These are phyloP conservation scores for Clamator glandarius DNA, from an alignment of 2,797 vertebrate species.

Conservation along the genomic window DNA sequence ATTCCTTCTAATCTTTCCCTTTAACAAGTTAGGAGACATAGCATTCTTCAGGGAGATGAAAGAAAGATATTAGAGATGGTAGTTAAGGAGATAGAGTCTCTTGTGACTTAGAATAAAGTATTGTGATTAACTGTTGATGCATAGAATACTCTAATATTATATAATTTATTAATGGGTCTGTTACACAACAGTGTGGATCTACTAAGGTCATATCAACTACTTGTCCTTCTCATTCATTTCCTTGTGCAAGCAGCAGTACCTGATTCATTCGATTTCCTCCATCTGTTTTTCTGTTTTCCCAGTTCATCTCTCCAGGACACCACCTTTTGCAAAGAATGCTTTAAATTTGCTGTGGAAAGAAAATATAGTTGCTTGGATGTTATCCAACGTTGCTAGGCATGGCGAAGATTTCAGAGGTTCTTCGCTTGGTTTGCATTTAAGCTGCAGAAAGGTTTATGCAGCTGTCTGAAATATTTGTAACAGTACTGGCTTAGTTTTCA, in stretches of 20 bases:
- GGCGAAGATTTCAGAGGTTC: neutral
- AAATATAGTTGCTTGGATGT: conserved; percentile 45
- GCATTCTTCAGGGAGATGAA: neutral
- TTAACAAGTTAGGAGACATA: neutral
- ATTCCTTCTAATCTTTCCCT: neutral
- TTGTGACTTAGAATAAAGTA: neutral
- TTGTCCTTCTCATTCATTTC: conserved; percentile 50
- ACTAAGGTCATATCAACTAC: conserved; percentile 2
- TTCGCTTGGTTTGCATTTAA: neutral
- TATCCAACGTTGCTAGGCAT: neutral
- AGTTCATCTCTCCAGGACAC: conserved; percentile 59
- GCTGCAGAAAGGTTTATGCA: neutral
- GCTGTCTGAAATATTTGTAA: conserved; percentile 23
- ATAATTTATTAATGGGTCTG: neutral
- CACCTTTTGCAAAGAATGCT: conserved; percentile 64
- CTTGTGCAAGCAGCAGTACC: conserved; percentile 39
- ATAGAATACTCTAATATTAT: neutral
- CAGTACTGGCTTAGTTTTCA: conserved; percentile 30
- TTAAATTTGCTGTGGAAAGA: conserved; percentile 63
- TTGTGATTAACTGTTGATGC: neutral
- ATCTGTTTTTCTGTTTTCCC: conserved; percentile 67
- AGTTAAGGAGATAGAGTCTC: neutral
- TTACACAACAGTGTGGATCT: neutral
- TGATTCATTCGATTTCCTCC: conserved; percentile 64
- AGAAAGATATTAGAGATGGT: neutral